phyloP scores from a whole-genome alignment of 2,888 invertebrate species.

The Thymelicus lineola region DNA sequence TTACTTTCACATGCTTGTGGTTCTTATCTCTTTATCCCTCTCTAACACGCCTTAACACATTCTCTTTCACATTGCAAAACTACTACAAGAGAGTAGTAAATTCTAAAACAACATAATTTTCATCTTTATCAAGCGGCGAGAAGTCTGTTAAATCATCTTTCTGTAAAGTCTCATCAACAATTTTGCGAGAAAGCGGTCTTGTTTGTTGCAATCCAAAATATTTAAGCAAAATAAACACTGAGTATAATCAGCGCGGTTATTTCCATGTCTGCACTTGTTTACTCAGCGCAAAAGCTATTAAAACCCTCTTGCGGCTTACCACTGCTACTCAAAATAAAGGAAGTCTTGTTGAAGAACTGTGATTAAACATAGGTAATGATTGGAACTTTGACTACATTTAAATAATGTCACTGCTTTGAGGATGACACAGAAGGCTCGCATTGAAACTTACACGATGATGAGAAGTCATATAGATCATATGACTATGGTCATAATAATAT shows the following conservation, averaged over 20 bases:
- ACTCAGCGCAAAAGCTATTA: constrained; percentile 25
- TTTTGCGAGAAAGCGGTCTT: not conserved
- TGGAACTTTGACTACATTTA: constrained; percentile 14
- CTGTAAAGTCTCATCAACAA: not conserved
- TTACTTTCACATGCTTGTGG: no score
- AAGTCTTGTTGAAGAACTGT: constrained; percentile 16
- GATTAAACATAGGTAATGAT: constrained; percentile 30
- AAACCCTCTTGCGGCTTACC: constrained; percentile 21
- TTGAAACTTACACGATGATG: not conserved
- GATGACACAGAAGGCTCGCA: not conserved
- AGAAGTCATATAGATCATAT: no score
- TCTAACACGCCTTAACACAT: no score
- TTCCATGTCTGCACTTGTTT: constrained; percentile 28
- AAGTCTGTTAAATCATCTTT: not conserved
- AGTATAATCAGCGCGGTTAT: constrained; percentile 11
- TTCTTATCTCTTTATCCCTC: no score
- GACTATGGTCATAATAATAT: no score
- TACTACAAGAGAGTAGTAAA: not conserved
- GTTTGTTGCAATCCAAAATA: constrained; percentile 5
- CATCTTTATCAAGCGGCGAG: not conserved
- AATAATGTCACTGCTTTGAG: constrained; percentile 11
- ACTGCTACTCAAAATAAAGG: constrained; percentile 21
- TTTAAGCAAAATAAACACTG: constrained; percentile 6
- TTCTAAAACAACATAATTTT: not conserved
- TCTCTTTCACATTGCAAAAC: no score